Evolutionary conservation across 2,797 vertebrate genomes (phyloP).

Genomic region (Anguilla megastoma): DNA sequence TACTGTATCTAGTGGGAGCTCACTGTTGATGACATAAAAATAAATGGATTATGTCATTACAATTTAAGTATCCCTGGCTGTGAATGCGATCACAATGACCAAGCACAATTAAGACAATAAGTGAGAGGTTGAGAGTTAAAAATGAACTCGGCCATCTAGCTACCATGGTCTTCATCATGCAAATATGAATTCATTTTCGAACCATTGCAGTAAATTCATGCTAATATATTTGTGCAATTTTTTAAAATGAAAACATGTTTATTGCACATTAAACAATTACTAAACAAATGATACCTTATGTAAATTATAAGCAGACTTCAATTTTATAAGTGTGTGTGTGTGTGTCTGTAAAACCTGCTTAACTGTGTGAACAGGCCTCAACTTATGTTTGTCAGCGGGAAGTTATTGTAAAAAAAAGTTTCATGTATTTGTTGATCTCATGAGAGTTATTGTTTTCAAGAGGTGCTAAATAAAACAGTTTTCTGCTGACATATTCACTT

Average conservation of each 20-base stretch:
- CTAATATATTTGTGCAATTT: too few relatives aligned
- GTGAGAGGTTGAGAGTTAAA: background rate
- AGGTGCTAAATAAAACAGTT: background rate
- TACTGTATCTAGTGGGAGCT: background rate
- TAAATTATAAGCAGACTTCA: background rate
- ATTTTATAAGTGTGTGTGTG: background rate
- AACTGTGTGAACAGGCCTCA: background rate
- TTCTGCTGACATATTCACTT: background rate
- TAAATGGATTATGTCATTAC: slow-evolving; percentile 17
- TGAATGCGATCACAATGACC: background rate
- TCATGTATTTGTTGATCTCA: background rate
- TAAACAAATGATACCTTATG: background rate
- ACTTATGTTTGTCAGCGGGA: background rate
- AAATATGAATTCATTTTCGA: background rate
- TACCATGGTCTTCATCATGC: background rate
- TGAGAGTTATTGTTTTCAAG: background rate
- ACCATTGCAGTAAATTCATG: background rate
- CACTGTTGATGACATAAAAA: background rate
- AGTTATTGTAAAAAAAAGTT: background rate
- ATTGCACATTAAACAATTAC: background rate
- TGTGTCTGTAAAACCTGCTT: background rate
- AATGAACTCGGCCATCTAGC: background rate
- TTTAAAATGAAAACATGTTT: background rate
- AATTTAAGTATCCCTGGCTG: background rate
- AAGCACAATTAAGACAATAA: background rate